Evolutionary conservation across 2,797 vertebrate genomes (phyloP), one percentile per base, ranked within the genome.

Genomic region (Tadarida brasiliensis): DNA sequence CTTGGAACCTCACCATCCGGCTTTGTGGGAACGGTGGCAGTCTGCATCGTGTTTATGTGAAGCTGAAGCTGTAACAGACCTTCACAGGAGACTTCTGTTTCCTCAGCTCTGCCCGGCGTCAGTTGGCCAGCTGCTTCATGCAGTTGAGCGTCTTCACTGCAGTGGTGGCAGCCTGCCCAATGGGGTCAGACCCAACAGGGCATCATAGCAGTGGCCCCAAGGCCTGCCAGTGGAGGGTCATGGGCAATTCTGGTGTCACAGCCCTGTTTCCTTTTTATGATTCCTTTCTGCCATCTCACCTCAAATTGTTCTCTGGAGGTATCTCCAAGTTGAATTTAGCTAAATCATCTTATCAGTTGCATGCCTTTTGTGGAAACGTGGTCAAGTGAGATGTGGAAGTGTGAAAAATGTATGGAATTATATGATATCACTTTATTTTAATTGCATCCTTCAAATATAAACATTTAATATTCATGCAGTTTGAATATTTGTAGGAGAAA

Each of bases 81-180:
- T 98, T 99, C 99, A 81, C 98, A 99, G 96, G 99, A 99, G 33
- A 99, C 99, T 98, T 99, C 99, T 0, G 99, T 99, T 98, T 99
- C 99, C 98, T 99, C 99, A 86, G 99, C 99, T 98, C 99, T 99
- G 98, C 99, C 99, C 94, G 99, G 99, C 3, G 99, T 98, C 99
- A 99, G 98, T 99, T 99, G 94, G 99, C 99, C 98, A 99, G 98
- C 98, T 99, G 99, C 97, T 98, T 99, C 99, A 99, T 99, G 73
- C 99, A 99, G 97, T 99, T 99, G 98, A 99, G 99, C 96, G 99
- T 99, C 99, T 99, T 99, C 99, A 99, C 99, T 95, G 78, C 74
- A 96, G 96, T 92, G 54, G 12, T 16, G 3, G 12, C 3, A 5
- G 5, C 11, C 5, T n/a, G 20, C 26, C 17, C 61, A 54, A 1